Conservation (phyloP, 2,113 vertebrate genomes). For the Pardalotus punctatus region DNA sequence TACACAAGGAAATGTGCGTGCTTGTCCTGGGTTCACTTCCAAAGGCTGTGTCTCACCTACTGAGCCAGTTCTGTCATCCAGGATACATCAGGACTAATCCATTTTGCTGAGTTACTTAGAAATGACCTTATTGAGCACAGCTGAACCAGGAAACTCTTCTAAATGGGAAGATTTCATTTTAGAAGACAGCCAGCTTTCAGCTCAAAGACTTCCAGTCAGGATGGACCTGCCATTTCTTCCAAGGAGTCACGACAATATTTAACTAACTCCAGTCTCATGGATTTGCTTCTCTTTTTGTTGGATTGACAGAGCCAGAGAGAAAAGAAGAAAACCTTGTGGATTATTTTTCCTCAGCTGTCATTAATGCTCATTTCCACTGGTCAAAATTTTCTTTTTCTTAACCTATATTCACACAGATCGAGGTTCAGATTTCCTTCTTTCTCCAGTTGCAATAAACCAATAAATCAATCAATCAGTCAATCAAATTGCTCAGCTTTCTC, state of each 20-base stretch:
- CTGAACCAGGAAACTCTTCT: background rate
- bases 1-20: background rate
- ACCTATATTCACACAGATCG: background rate
- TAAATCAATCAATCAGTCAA: background rate
- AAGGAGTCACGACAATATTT: background rate
- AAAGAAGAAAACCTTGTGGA: background rate
- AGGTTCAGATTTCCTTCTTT: background rate
- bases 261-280: background rate
- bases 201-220: background rate
- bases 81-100: background rate
- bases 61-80: slow-evolving; percentile 27
- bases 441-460: background rate
- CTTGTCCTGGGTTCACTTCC: background rate
- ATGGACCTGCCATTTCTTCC: background rate
- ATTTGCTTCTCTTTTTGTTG: background rate
- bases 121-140: background rate
- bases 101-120: background rate
- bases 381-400: background rate
- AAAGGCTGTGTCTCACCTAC: background rate
- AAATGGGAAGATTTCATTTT: background rate
- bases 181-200: background rate
- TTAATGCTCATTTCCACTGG: background rate
- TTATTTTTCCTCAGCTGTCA: background rate
- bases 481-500: background rate
- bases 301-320: background rate